phyloP scores from a whole-genome alignment of 2,797 vertebrate species.

The Myioborus miniatus region DNA sequence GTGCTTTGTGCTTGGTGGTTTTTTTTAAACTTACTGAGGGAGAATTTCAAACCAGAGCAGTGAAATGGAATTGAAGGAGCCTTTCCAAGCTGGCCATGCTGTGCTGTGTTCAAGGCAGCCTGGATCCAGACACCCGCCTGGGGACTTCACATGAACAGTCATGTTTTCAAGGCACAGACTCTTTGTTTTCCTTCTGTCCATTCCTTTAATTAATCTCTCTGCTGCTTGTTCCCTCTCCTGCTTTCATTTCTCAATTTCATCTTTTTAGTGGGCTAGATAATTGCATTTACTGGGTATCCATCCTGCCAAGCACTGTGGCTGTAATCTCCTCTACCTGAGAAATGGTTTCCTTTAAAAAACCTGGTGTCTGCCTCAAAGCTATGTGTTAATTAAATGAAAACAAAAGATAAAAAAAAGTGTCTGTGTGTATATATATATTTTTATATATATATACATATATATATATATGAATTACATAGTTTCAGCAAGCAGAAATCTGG shows the following conservation, averaged over 20 bases:
- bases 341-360: slow-evolving; percentile 24
- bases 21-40: background rate
- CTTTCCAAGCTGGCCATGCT: background rate
- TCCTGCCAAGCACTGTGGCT: background rate
- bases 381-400: slow-evolving; percentile 1
- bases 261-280: slow-evolving; percentile 47
- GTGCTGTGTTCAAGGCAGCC: background rate
- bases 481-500: background rate
- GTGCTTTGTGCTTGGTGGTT: background rate
- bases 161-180: background rate
- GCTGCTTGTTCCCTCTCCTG: slow-evolving; percentile 23
- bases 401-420: background rate
- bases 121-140: background rate
- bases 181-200: background rate
- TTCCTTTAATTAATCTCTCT: slow-evolving; percentile 36
- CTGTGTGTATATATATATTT: background rate
- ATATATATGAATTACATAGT: background rate
- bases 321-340: slow-evolving; percentile 32
- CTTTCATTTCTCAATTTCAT: slow-evolving; percentile 43
- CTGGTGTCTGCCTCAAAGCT: background rate
- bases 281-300: slow-evolving; percentile 46
- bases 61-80: background rate
- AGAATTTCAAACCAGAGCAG: background rate
- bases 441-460: background rate
- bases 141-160: background rate